phyloP scores from a whole-genome alignment of 1,140 invertebrate genomes.

The Listronotus bonariensis region DNA sequence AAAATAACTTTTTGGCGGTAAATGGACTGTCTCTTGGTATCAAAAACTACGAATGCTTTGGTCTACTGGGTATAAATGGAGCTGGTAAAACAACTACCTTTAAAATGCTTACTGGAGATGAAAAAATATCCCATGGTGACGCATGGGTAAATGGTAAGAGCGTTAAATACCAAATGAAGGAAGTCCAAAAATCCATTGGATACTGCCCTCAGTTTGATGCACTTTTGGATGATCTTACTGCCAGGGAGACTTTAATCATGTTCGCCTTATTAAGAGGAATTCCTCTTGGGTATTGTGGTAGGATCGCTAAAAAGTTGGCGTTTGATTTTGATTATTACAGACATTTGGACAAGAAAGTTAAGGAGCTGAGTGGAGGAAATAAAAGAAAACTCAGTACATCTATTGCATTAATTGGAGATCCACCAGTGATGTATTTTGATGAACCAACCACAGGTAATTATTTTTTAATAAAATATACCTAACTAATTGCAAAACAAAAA shows the following conservation, averaged over 20 bases:
- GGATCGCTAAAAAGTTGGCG: conserved; percentile 53
- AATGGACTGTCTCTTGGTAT: conserved; percentile 70
- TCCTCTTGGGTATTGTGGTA: conserved; percentile 54
- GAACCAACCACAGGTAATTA: conserved; percentile 73
- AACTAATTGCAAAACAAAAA: too few species aligned
- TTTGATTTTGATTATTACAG: conserved; percentile 59
- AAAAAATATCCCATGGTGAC: conserved; percentile 57
- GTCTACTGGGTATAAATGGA: conserved; percentile 86
- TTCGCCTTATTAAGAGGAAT: conserved; percentile 78
- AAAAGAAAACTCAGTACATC: conserved; percentile 94
- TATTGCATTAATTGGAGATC: conserved; percentile 88
- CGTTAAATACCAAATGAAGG: conserved; percentile 60
- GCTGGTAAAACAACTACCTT: conserved; percentile 82
- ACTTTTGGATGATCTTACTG: conserved; percentile 78
- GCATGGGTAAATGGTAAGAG: conserved; percentile 56
- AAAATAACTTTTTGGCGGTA: conserved; percentile 69
- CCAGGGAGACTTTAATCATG: conserved; percentile 74
- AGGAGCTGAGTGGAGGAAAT: conserved; percentile 86
- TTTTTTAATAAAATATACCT: too few species aligned
- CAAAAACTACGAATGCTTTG: conserved; percentile 78
- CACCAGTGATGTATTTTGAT: conserved; percentile 85
- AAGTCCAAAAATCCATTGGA: conserved; percentile 67
- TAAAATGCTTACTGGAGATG: conserved; percentile 87
- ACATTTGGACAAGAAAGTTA: conserved; percentile 62
- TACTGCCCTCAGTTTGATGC: conserved; percentile 89